These are phyloP conservation scores for Frankliniella intonsa DNA, from an alignment of 2,888 invertebrate genomes.

Conservation along the genomic window DNA sequence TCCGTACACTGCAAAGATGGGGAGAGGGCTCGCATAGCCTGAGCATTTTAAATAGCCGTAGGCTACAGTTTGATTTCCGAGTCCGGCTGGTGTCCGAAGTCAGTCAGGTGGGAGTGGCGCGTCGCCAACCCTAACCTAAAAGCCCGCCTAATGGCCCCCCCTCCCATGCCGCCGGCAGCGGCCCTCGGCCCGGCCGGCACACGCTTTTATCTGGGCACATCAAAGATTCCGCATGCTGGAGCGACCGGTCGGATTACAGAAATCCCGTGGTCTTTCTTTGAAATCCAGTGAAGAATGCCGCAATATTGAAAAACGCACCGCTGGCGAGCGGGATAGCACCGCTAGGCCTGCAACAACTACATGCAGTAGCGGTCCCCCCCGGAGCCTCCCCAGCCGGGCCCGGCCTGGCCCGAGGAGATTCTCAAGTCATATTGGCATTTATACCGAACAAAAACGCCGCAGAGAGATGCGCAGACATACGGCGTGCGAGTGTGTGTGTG, in stretches of 20 bases:
- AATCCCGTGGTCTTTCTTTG: constrained; percentile 2
- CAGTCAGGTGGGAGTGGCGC: background rate
- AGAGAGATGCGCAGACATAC: background rate
- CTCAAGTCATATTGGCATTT: constrained; percentile 19
- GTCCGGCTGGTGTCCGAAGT: background rate
- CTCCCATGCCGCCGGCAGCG: too few relatives aligned
- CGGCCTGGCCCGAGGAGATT: background rate
- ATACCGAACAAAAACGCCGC: background rate
- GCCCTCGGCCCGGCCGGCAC: background rate
- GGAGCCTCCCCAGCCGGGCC: too few relatives aligned
- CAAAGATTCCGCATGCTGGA: constrained; percentile 16
- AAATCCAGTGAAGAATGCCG: constrained; percentile 15
- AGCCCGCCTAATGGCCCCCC: too few relatives aligned
- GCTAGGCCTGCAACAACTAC: background rate
- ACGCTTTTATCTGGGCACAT: constrained; percentile 11
- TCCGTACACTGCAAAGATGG: background rate
- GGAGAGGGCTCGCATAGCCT: too few relatives aligned
- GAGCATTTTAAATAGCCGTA: background rate
- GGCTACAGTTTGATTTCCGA: background rate
- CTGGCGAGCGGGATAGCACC: background rate
- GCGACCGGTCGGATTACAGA: constrained; percentile 22
- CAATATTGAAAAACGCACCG: constrained; percentile 4
- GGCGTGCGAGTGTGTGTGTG: too few relatives aligned
- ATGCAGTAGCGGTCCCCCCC: background rate
- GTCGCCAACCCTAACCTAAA: too few relatives aligned